phyloP scores from a whole-genome alignment of 2,888 invertebrate species.

The Cryptophagus acutangulus region DNA sequence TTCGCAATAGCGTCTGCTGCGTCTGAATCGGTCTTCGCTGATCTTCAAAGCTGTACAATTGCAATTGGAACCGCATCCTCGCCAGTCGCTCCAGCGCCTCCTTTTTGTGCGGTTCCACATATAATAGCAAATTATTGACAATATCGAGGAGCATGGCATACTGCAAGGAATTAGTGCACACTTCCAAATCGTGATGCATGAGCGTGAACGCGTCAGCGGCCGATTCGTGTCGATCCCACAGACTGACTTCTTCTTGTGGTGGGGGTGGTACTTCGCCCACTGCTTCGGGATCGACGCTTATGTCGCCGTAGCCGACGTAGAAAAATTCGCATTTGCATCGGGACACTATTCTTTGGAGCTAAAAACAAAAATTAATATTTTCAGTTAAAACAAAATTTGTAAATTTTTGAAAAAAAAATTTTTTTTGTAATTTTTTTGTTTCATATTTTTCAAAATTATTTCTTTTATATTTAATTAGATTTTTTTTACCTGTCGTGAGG shows the following conservation, averaged over 20 bases:
- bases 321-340: slow-evolving; percentile 98
- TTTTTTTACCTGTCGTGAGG: slow-evolving; percentile 48
- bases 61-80: slow-evolving; percentile 90
- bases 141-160: slow-evolving; percentile 97
- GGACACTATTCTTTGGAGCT: slow-evolving; percentile 95
- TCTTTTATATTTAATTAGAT: no score
- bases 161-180: slow-evolving; percentile 92
- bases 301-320: slow-evolving; percentile 90
- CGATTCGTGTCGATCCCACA: slow-evolving; percentile 77
- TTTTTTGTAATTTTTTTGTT: no score
- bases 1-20: slow-evolving; percentile 76
- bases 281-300: slow-evolving; percentile 65
- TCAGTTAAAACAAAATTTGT: no score
- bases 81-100: slow-evolving; percentile 85
- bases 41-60: slow-evolving; percentile 85
- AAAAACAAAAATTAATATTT: slow-evolving; percentile 12
- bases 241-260: slow-evolving; percentile 58
- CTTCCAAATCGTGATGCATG: slow-evolving; percentile 97
- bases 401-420: no score
- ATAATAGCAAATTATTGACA: slow-evolving; percentile 93
- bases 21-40: slow-evolving; percentile 88
- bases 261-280: slow-evolving; percentile 65
- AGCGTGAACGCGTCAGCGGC: slow-evolving; percentile 96
- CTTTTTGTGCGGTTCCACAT: slow-evolving; percentile 93
- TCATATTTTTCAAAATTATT: no score